Evolutionary conservation across 2,888 invertebrate genomes (phyloP).

Genomic region (Synergus gifuensis): DNA sequence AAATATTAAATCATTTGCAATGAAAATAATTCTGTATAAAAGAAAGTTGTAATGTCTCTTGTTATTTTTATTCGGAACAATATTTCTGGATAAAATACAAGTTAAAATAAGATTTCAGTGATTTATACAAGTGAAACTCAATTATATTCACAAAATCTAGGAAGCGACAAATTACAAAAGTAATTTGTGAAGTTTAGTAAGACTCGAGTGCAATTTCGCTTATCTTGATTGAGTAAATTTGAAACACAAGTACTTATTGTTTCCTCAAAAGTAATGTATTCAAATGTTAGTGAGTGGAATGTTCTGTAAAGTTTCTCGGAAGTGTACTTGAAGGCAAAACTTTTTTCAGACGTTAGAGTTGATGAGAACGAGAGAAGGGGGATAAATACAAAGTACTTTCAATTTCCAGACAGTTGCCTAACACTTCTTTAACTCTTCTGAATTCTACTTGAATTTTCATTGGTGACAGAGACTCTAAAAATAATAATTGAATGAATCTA

Average conservation of each 20-base stretch:
- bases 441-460: no score
- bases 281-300: background rate
- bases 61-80: no score
- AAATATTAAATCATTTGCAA: no score
- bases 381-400: background rate
- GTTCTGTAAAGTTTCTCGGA: background rate
- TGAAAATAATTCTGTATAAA: no score
- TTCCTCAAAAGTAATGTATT: background rate
- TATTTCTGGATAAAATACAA: no score
- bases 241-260: background rate
- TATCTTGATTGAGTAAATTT: background rate
- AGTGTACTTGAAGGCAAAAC: background rate
- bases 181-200: background rate
- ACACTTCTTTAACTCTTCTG: background rate
- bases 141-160: background rate
- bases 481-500: no score
- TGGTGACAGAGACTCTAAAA: no score
- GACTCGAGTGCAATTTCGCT: background rate
- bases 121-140: background rate
- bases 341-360: background rate
- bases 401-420: background rate
- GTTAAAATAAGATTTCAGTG: background rate
- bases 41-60: no score
- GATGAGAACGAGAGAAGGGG: background rate
- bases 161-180: background rate